A percentile compares a stretch with the other conserved stretches of the same genome.
Conservation (phyloP, 2,797 vertebrate genomes). For the Danio aesculapii region DNA sequence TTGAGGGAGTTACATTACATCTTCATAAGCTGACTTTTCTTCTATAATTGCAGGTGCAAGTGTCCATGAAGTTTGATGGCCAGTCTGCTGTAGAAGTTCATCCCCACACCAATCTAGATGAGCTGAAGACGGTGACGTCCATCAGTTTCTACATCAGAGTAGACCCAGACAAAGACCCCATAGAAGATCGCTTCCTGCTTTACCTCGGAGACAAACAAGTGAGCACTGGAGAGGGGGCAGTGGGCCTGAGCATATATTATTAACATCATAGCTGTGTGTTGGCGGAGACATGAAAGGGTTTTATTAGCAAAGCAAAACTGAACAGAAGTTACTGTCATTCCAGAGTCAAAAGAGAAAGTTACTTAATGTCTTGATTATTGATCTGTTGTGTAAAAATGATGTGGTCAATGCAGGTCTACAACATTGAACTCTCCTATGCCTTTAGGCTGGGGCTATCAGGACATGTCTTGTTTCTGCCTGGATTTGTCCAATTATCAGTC, state of each 20-base stretch:
- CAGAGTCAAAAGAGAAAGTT: neutral
- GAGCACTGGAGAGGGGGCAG: conserved; percentile 64
- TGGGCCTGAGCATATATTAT: neutral
- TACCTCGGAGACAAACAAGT: conserved; percentile 94
- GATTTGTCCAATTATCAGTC: too few species aligned
- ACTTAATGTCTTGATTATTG: neutral
- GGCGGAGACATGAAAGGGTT: neutral
- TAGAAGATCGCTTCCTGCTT: conserved; percentile 90
- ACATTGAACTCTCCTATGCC: too few species aligned
- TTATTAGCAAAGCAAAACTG: neutral
- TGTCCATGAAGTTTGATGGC: conserved; percentile 96
- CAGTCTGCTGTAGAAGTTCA: conserved; percentile 92
- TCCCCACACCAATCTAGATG: conserved; percentile 85
- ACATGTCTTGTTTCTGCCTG: too few species aligned
- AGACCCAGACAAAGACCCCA: conserved; percentile 79
- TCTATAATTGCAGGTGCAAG: conserved; percentile 85
- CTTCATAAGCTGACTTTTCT: neutral
- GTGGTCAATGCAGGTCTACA: neutral
- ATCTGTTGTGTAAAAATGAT: neutral
- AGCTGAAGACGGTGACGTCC: conserved; percentile 91
- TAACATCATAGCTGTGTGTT: neutral
- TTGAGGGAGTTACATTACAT: too few species aligned
- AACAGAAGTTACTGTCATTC: neutral
- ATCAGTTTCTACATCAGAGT: conserved; percentile 92
- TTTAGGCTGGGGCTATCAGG: too few species aligned